phyloP scores from a whole-genome alignment of 2,888 invertebrate species.

The Pristionchus maxplancki region DNA sequence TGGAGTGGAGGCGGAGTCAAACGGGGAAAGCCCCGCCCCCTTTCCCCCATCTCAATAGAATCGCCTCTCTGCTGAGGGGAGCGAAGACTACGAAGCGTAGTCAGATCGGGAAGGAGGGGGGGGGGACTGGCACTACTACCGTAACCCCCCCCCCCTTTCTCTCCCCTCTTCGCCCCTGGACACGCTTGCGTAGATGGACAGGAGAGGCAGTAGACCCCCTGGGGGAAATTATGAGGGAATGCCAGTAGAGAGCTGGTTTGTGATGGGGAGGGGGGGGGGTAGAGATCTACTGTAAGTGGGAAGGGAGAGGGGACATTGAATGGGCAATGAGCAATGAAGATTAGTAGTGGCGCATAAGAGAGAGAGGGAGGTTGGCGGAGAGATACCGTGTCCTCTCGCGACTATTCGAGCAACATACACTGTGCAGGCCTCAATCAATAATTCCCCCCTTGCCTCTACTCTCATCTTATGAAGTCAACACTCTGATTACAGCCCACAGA shows the following conservation, averaged over 20 bases:
- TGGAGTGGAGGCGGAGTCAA: constrained; percentile 1
- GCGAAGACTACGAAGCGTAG: constrained; percentile 2
- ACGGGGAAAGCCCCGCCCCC: constrained; percentile 10
- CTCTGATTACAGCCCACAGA: not conserved
- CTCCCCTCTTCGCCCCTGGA: not conserved
- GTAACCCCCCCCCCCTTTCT: not conserved
- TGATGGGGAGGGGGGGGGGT: constrained; percentile 21
- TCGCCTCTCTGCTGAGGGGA: constrained; percentile 14
- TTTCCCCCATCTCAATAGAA: constrained; percentile 23
- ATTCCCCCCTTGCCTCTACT: not conserved
- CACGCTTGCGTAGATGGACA: not conserved
- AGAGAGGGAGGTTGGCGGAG: not conserved
- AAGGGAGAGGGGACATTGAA: not conserved
- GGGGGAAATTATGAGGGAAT: not conserved
- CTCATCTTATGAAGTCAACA: not conserved
- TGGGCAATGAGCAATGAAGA: constrained; percentile 14
- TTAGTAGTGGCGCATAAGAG: constrained; percentile 7
- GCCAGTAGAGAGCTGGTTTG: constrained; percentile 1
- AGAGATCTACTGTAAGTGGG: constrained; percentile 43
- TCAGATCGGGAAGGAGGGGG: not conserved
- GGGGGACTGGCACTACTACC: constrained; percentile 34
- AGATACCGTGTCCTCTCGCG: not conserved
- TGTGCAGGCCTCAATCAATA: not conserved
- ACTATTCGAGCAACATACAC: not conserved
- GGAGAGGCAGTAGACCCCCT: not conserved